Evolutionary conservation across 2,888 invertebrate genomes (phyloP).

Genomic region (Gymnocheta viridis): DNA sequence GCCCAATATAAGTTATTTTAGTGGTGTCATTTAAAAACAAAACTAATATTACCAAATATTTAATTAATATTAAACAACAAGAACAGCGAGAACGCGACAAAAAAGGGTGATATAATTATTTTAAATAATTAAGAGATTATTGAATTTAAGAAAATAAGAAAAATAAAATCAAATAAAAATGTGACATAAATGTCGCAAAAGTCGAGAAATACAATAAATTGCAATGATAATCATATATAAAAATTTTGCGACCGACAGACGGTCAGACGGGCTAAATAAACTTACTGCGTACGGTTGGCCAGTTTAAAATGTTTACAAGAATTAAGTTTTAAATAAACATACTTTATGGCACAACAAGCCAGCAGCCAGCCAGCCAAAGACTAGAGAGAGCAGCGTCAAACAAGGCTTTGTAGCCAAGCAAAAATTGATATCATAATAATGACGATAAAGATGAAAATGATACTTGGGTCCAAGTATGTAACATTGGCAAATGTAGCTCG

Average conservation of each 20-base stretch:
- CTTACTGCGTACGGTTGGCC: neutral
- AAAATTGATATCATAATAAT: constrained; percentile 37
- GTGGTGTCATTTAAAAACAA: neutral
- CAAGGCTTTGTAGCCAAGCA: neutral
- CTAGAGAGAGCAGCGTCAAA: constrained; percentile 36
- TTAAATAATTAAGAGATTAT: constrained; percentile 64
- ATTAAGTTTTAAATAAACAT: constrained; percentile 65
- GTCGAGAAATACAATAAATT: constrained; percentile 61
- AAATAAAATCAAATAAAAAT: constrained; percentile 16
- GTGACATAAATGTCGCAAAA: constrained; percentile 59
- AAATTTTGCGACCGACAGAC: constrained; percentile 15
- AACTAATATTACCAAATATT: constrained; percentile 1
- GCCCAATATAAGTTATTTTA: neutral
- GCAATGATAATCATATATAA: constrained; percentile 61
- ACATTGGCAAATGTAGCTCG: constrained; percentile 16
- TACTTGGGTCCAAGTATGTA: constrained; percentile 27
- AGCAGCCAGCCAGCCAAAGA: constrained; percentile 8
- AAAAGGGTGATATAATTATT: constrained; percentile 39
- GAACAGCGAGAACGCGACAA: neutral
- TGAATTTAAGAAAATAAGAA: neutral
- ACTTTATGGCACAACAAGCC: constrained; percentile 58
- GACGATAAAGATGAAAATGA: constrained; percentile 44
- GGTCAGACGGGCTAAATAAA: neutral
- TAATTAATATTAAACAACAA: constrained; percentile 8
- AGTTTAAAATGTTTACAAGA: constrained; percentile 54